Conservation (phyloP, 2,113 vertebrate species). For the Chroicocephalus ridibundus region DNA sequence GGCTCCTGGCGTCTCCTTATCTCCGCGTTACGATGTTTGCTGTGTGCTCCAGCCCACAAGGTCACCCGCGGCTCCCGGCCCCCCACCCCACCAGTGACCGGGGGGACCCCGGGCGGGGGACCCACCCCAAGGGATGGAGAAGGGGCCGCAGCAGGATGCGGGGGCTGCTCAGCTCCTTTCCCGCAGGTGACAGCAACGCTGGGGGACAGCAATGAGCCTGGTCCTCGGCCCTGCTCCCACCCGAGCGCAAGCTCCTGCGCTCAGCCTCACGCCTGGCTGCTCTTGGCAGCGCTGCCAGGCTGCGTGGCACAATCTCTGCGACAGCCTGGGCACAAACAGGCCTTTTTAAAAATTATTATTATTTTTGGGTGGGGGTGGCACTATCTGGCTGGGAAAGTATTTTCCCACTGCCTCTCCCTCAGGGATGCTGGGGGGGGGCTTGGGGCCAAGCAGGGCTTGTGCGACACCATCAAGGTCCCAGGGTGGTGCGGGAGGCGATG, state of each 20-base stretch:
- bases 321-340: not conserved
- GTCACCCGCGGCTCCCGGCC: constrained; percentile 73
- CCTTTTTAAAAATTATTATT: not conserved
- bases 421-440: not conserved
- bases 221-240: fast-evolving
- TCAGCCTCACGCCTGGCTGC: not conserved
- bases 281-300: not conserved
- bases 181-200: not conserved
- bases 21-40: constrained; percentile 79
- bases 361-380: not conserved
- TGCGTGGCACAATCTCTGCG: not conserved
- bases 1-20: constrained; percentile 88
- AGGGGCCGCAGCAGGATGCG: not conserved
- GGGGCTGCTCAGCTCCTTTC: not conserved
- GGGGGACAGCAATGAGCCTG: not conserved
- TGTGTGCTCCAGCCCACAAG: constrained; percentile 75
- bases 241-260: fast-evolving
- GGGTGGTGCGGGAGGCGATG: not conserved
- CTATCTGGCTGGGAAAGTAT: not conserved
- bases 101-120: not conserved
- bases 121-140: not conserved
- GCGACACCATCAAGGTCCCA: fast-evolving
- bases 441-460: not conserved
- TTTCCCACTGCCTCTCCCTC: not conserved
- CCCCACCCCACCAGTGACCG: constrained; percentile 23